Evolutionary conservation across 2,797 vertebrate genomes (phyloP).

Genomic region (Urocyon cinereoargenteus): DNA sequence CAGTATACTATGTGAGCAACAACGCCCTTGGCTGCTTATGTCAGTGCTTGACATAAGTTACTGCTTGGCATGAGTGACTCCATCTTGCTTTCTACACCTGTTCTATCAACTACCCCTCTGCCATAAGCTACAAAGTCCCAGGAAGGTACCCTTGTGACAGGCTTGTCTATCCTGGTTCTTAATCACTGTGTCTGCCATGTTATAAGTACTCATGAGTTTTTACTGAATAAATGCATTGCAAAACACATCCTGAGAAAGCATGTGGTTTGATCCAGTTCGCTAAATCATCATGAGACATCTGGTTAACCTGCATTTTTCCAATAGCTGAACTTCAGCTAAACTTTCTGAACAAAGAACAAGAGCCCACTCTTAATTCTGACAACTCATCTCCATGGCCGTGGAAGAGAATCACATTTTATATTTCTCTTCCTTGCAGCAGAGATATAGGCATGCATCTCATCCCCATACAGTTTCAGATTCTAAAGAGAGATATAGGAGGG

Average conservation of each 20-base stretch:
- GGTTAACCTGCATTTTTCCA: not conserved
- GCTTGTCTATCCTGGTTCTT: not conserved
- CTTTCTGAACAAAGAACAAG: not conserved
- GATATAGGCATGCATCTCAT: not conserved
- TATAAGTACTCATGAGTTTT: not conserved
- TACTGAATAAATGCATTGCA: not conserved
- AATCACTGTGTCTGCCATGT: not conserved
- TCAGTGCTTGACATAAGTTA: not conserved
- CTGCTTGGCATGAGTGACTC: not conserved
- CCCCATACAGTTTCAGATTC: not conserved
- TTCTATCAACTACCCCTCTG: not conserved
- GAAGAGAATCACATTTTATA: not conserved
- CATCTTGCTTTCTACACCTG: not conserved
- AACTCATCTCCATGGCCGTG: not conserved
- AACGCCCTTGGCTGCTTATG: not conserved
- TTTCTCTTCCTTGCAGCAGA: not conserved
- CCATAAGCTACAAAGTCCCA: not conserved
- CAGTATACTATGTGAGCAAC: not conserved
- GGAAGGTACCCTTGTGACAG: not conserved
- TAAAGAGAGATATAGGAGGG: not conserved
- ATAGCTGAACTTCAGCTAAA: not conserved
- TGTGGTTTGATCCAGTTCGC: not conserved
- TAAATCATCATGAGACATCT: not conserved
- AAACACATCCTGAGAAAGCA: not conserved
- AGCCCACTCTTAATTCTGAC: not conserved